Percentiles rank a stretch among this genome's conserved stretches.
Conservation (phyloP, 2,888 invertebrate genomes). For the Xestia c-nigrum region DNA sequence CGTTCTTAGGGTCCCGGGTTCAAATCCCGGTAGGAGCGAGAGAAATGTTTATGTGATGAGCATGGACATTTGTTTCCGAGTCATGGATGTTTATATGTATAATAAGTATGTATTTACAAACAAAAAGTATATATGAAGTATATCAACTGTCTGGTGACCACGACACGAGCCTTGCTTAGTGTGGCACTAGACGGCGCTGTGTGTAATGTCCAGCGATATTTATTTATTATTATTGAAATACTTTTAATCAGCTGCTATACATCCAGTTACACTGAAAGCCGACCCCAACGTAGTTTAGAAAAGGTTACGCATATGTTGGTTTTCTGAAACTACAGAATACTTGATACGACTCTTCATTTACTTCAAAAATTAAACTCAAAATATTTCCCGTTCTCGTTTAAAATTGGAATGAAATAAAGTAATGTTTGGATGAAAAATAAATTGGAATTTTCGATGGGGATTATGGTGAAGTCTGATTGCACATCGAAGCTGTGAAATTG, state of each 20-base stretch:
- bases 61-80: too few species aligned
- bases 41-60: too few species aligned
- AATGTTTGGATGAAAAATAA: conserved; percentile 10
- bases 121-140: too few species aligned
- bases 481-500: background rate
- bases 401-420: conserved; percentile 11
- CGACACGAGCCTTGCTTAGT: too few species aligned
- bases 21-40: too few species aligned
- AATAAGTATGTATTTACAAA: too few species aligned
- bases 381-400: background rate
- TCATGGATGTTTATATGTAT: too few species aligned
- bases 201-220: too few species aligned
- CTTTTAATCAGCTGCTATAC: background rate
- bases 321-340: background rate
- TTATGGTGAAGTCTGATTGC: background rate
- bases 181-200: too few species aligned
- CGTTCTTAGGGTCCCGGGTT: too few species aligned
- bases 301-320: background rate
- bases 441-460: background rate
- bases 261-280: background rate
- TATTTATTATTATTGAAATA: too few species aligned
- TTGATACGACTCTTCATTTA: background rate
- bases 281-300: background rate
- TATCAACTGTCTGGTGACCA: too few species aligned
- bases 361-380: background rate